A percentile compares a stretch with the other conserved stretches of the same genome.
These are phyloP conservation scores for Dicyrtoma fusca DNA, from an alignment of 2,888 invertebrate genomes.

Conservation along the genomic window DNA sequence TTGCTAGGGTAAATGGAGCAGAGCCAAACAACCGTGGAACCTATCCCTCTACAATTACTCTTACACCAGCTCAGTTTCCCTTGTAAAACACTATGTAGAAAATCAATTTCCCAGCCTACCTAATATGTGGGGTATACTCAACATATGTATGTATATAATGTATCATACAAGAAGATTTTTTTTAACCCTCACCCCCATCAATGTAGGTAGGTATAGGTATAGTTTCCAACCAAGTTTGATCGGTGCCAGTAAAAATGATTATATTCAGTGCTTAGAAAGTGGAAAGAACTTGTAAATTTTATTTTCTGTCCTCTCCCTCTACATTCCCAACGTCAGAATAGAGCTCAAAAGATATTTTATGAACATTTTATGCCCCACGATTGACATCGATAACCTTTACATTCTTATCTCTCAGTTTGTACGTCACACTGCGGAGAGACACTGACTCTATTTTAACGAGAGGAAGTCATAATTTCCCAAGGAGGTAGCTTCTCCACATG, in stretches of 20 bases:
- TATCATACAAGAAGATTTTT: too few species aligned
- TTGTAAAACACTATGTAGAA: conserved; percentile 1
- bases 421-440: too few species aligned
- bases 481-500: too few species aligned
- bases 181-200: background rate
- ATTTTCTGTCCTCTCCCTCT: too few species aligned
- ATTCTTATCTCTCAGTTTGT: background rate
- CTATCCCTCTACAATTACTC: conserved; percentile 31
- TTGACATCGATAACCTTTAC: conserved; percentile 16
- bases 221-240: background rate
- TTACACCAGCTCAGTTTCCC: conserved; percentile 17
- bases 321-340: background rate
- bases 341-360: too few species aligned
- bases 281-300: background rate
- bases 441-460: too few species aligned
- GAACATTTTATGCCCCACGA: background rate
- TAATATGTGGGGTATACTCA: too few species aligned
- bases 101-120: conserved; percentile 8
- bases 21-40: background rate
- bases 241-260: background rate
- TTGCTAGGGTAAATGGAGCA: conserved; percentile 28
- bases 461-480: too few species aligned
- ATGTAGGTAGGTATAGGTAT: background rate
- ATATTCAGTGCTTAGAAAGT: background rate
- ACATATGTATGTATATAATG: too few species aligned